phyloP scores from a whole-genome alignment of 2,797 vertebrate genomes.

The Siniperca undulata region DNA sequence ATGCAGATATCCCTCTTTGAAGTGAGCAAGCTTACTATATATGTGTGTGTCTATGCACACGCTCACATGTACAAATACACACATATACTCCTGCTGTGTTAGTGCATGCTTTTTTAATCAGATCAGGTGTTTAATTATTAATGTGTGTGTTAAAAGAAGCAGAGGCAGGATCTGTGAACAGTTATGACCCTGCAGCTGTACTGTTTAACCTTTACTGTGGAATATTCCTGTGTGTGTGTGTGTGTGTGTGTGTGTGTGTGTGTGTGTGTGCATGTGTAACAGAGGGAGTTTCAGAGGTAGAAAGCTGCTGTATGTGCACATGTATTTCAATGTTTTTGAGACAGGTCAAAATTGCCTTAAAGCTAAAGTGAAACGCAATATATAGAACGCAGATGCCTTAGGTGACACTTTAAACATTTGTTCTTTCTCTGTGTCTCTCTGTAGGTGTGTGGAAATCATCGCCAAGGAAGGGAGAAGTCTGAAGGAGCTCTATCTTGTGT shows the following conservation, averaged over 20 bases:
- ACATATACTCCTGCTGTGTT: constrained; percentile 32
- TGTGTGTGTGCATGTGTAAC: not conserved
- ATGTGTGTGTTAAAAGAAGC: constrained; percentile 73
- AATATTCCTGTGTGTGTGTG: constrained; percentile 34
- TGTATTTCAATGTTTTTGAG: constrained; percentile 30
- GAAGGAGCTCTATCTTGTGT: constrained; percentile 98
- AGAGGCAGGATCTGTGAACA: constrained; percentile 65
- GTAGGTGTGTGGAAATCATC: constrained; percentile 98
- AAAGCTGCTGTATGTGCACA: not conserved
- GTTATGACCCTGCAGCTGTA: constrained; percentile 72
- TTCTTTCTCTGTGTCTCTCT: constrained; percentile 67
- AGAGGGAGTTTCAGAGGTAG: not conserved
- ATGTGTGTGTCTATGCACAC: not conserved
- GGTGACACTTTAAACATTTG: constrained; percentile 58
- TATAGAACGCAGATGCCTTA: not conserved
- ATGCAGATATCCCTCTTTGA: constrained; percentile 81
- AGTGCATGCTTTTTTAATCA: constrained; percentile 76
- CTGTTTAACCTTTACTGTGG: constrained; percentile 74
- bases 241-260: constrained; percentile 10
- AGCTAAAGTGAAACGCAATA: constrained; percentile 47
- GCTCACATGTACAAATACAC: constrained; percentile 21
- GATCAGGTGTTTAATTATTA: constrained; percentile 81
- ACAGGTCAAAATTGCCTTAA: constrained; percentile 15
- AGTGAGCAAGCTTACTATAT: constrained; percentile 57
- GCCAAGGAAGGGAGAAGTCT: constrained; percentile 96